phyloP scores from a whole-genome alignment of 2,888 invertebrate genomes.

The Bellardia bayeri region DNA sequence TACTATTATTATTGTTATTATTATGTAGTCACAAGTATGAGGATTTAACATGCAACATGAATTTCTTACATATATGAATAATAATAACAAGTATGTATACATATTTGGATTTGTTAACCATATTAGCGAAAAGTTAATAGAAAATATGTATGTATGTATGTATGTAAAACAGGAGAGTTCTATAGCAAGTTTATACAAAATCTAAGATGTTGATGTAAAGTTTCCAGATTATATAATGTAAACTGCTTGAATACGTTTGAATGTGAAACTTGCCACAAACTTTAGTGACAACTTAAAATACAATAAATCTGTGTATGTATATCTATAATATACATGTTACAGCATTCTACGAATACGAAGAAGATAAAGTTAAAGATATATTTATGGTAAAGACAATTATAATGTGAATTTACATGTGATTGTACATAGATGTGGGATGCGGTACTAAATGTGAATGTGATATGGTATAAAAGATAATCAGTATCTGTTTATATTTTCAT shows the following conservation, averaged over 20 bases:
- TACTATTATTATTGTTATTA: neutral
- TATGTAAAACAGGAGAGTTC: neutral
- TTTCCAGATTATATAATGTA: neutral
- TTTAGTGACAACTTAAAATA: neutral
- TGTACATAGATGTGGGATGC: neutral
- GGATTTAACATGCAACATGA: conserved; percentile 8
- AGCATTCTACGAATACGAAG: neutral
- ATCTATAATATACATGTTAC: too few relatives aligned
- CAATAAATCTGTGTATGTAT: neutral
- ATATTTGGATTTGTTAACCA: neutral
- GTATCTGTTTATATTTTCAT: conserved; percentile 10
- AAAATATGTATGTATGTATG: neutral
- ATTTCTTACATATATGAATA: neutral
- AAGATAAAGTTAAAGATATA: conserved; percentile 13
- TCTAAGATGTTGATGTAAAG: neutral
- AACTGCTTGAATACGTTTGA: neutral
- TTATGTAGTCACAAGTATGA: neutral
- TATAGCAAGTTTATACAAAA: neutral
- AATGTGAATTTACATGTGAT: conserved; percentile 3
- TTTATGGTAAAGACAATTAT: conserved; percentile 26
- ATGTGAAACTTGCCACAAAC: neutral
- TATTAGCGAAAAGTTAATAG: neutral
- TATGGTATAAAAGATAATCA: conserved; percentile 22
- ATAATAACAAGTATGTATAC: neutral
- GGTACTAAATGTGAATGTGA: neutral